Conservation (phyloP, 1,140 invertebrate species). For the Melitaea cinxia region DNA sequence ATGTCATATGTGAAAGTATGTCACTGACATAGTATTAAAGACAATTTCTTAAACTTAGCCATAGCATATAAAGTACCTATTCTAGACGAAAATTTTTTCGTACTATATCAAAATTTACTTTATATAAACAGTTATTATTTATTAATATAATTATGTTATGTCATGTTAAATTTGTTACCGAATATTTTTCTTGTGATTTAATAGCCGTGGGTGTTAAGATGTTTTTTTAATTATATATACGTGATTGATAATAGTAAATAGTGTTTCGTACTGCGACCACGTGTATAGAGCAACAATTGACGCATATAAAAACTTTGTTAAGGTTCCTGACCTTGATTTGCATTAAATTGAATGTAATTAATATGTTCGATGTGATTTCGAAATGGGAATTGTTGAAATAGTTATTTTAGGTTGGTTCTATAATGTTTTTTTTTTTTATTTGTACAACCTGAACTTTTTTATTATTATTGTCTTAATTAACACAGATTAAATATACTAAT, state of each 20-base stretch:
- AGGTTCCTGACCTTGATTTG: slow-evolving; percentile 45
- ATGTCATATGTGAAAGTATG: not conserved
- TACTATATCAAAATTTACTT: not conserved
- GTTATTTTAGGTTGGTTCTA: not conserved
- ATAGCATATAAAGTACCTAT: not conserved
- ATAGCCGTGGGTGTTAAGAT: slow-evolving; percentile 3
- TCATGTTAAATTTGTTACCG: too few relatives aligned
- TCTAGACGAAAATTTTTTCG: not conserved
- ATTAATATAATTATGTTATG: too few relatives aligned
- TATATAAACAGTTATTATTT: too few relatives aligned
- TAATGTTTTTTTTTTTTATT: too few relatives aligned
- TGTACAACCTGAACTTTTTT: too few relatives aligned
- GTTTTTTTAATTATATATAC: slow-evolving; percentile 9
- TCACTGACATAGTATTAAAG: not conserved
- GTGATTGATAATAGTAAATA: slow-evolving; percentile 14
- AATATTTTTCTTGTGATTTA: too few relatives aligned
- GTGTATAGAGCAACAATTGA: slow-evolving; percentile 14
- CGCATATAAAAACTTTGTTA: slow-evolving; percentile 12
- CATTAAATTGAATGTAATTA: slow-evolving; percentile 35
- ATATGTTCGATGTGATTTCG: slow-evolving; percentile 5
- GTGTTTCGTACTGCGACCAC: slow-evolving; percentile 3
- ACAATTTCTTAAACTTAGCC: not conserved
- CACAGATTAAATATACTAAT: too few relatives aligned
- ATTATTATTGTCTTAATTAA: too few relatives aligned
- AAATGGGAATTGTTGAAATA: slow-evolving; percentile 6